Base-by-base conservation (phyloP, 2,113 vertebrate genomes). In the Marmota monax region DNA sequence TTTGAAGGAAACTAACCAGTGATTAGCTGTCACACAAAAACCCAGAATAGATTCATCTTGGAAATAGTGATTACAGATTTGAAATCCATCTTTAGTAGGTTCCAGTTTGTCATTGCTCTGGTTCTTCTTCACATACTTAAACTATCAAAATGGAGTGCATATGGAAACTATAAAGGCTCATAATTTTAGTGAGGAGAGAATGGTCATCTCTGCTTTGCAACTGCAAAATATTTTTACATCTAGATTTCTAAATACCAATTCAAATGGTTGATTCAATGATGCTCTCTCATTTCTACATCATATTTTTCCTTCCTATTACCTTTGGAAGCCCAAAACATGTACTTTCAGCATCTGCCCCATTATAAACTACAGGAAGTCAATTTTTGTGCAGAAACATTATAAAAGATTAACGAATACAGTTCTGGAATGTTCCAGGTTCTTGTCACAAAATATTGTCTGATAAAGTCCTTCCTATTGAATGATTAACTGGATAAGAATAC, bases 211-310 rank as follows among this genome's bases (percentile, higher is more conserved):
- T 37, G 45, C 27, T 58, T 34, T 34, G 69, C 42, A 84, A 92
- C 13, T 74, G 32, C 32, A 96, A 90, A 83, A 58, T 69, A 88
- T 85, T 88, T 92, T 94, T 45, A 77, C 51, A 93, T 94, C 65
- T 85, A 91, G 45, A 96, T 93, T 96, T 70, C 5, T 84, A 91
- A 95, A 88, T 27, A 84, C 17, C 20, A 51, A 39, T 72, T 84
- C 69, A 53, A 84, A 91, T 70, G 51, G 84, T 84, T 18, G 20
- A 84, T 73, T 88, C 61, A 95, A 69, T 92, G 29, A 87, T 39
- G 29, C 34, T 12, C 72, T 94, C 95, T 70, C 58, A 88, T 61
- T 92, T 86, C 84, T 95, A 72, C 61, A 25, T 96, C 85, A 92
- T 73, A 76, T 83, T 90, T 96, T 88, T 48, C 22, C 34, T 88